Conservation (phyloP, 2,113 vertebrate species). For the Lathamus discolor region DNA sequence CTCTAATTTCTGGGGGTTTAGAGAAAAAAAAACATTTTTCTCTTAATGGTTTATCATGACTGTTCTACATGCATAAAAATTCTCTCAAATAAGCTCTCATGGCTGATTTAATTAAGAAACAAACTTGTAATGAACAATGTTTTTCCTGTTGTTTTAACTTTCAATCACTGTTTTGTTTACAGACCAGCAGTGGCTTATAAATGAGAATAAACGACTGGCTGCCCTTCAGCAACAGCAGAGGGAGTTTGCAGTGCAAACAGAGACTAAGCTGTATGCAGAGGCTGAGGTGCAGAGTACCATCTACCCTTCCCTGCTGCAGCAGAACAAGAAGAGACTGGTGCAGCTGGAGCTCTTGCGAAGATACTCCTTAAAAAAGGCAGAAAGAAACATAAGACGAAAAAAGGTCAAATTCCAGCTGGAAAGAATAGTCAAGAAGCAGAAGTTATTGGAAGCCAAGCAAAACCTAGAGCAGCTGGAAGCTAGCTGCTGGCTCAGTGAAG, state of each 20-base stretch:
- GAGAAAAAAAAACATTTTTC: neutral
- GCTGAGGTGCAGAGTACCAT: constrained; percentile 53
- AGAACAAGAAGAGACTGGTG: constrained; percentile 79
- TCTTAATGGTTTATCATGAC: neutral
- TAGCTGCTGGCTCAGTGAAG: constrained; percentile 66
- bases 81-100: neutral
- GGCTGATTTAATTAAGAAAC: neutral
- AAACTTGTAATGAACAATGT: neutral
- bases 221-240: constrained; percentile 70
- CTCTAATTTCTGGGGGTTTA: neutral
- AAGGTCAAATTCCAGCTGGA: constrained; percentile 85
- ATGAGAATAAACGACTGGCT: constrained; percentile 78
- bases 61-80: neutral
- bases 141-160: neutral
- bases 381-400: constrained; percentile 77
- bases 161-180: constrained; percentile 50
- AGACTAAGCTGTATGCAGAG: constrained; percentile 43
- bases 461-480: constrained; percentile 83
- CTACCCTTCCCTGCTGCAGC: constrained; percentile 43
- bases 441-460: constrained; percentile 84
- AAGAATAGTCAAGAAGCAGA: constrained; percentile 86
- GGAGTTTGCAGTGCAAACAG: constrained; percentile 80
- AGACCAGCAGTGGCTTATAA: constrained; percentile 88
- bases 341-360: constrained; percentile 82
- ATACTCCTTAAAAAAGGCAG: constrained; percentile 76